These are phyloP conservation scores for Helostoma temminkii DNA, from an alignment of 2,797 vertebrate genomes.

Conservation along the genomic window DNA sequence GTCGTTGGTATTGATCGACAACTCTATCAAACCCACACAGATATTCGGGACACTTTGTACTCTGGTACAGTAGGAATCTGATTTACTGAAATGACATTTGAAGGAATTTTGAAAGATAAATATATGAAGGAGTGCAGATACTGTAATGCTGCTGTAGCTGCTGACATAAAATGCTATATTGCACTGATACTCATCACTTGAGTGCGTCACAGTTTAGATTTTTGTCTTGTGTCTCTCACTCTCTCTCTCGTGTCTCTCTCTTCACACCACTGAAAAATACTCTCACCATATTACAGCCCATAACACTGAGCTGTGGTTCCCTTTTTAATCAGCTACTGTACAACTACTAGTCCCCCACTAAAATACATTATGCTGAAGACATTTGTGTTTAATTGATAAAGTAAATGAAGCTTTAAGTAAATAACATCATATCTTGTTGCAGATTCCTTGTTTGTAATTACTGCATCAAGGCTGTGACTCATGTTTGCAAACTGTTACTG, in stretches of 20 bases:
- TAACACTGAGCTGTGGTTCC: too few species aligned
- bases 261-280: too few species aligned
- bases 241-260: background rate
- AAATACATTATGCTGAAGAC: too few species aligned
- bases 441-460: too few species aligned
- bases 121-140: constrained; percentile 10
- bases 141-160: background rate
- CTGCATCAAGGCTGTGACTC: too few species aligned
- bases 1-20: constrained; percentile 16
- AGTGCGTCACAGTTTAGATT: constrained; percentile 3
- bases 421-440: too few species aligned
- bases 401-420: too few species aligned
- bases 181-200: background rate
- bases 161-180: constrained; percentile 7
- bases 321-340: too few species aligned
- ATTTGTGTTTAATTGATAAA: too few species aligned
- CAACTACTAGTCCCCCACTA: too few species aligned
- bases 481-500: too few species aligned
- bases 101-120: constrained; percentile 13
- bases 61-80: background rate
- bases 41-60: constrained; percentile 13
- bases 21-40: constrained; percentile 12
- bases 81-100: constrained; percentile 15
- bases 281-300: too few species aligned
- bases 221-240: background rate